phyloP scores from a whole-genome alignment of 2,888 invertebrate species.

The Aspidiotus rigidus region DNA sequence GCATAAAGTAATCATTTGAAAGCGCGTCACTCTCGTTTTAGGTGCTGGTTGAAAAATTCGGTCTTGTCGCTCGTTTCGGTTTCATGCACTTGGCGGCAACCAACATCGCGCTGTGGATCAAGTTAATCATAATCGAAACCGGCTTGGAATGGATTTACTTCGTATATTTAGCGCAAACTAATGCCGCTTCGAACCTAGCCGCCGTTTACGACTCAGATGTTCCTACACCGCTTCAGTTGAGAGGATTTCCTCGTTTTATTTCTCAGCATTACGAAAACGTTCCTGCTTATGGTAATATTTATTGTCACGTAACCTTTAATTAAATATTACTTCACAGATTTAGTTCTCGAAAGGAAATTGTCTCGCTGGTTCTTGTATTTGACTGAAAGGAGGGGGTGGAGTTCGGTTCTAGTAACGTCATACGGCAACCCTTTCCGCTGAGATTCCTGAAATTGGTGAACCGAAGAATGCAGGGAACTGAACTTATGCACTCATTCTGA shows the following conservation, averaged over 20 bases:
- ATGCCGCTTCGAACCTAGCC: conserved; percentile 34
- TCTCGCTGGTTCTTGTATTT: too few species aligned
- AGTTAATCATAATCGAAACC: conserved; percentile 49
- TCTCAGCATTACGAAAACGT: conserved; percentile 19
- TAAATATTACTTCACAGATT: not conserved
- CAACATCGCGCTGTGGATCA: conserved; percentile 49
- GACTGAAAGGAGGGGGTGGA: too few species aligned
- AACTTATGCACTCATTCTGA: too few species aligned
- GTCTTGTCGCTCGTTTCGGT: conserved; percentile 47
- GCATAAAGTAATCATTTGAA: not conserved
- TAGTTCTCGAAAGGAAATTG: not conserved
- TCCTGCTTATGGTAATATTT: conserved; percentile 20
- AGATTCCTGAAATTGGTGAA: too few species aligned
- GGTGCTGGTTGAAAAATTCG: conserved; percentile 49
- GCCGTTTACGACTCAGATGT: conserved; percentile 38
- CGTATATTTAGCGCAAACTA: conserved; percentile 44
- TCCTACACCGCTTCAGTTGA: conserved; percentile 44
- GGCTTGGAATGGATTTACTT: conserved; percentile 49
- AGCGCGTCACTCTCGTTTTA: conserved; percentile 38
- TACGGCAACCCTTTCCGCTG: too few species aligned
- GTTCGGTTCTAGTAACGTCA: too few species aligned
- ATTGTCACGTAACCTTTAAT: not conserved
- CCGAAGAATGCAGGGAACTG: too few species aligned
- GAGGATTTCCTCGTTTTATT: conserved; percentile 45
- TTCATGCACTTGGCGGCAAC: conserved; percentile 50